Percentiles rank a stretch among this genome's conserved stretches.
Conservation (phyloP, 1,140 invertebrate species). For the Cherax quadricarinatus region DNA sequence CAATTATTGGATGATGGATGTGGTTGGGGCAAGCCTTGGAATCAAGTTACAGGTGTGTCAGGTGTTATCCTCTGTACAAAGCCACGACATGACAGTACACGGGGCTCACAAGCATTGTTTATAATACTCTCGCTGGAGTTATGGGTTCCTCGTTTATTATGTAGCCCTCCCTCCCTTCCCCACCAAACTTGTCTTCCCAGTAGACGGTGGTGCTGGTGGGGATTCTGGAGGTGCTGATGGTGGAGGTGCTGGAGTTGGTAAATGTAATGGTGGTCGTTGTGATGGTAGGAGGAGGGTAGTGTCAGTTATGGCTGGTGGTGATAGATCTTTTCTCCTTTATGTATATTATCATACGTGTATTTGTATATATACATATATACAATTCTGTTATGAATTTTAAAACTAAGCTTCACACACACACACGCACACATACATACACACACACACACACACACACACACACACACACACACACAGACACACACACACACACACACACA, state of each 20-base stretch:
- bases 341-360: too few relatives aligned
- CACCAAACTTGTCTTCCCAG: too few relatives aligned
- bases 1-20: neutral
- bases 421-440: neutral
- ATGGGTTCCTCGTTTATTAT: neutral
- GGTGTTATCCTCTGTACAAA: neutral
- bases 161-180: neutral
- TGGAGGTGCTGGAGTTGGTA: too few relatives aligned
- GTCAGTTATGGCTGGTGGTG: too few relatives aligned
- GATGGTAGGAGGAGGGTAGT: too few relatives aligned
- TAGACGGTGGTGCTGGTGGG: too few relatives aligned
- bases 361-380: too few relatives aligned
- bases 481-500: slow-evolving; percentile 9
- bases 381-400: too few relatives aligned
- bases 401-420: too few relatives aligned
- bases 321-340: too few relatives aligned
- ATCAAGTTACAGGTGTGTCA: slow-evolving; percentile 25
- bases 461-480: slow-evolving; percentile 6
- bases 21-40: neutral
- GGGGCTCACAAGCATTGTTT: neutral
- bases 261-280: too few relatives aligned
- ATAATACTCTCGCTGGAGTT: slow-evolving; percentile 17
- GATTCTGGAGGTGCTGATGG: too few relatives aligned
- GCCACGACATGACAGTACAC: neutral
- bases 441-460: neutral